Base-by-base conservation (phyloP, 2,888 invertebrate species). In the Lobophora halterata region DNA sequence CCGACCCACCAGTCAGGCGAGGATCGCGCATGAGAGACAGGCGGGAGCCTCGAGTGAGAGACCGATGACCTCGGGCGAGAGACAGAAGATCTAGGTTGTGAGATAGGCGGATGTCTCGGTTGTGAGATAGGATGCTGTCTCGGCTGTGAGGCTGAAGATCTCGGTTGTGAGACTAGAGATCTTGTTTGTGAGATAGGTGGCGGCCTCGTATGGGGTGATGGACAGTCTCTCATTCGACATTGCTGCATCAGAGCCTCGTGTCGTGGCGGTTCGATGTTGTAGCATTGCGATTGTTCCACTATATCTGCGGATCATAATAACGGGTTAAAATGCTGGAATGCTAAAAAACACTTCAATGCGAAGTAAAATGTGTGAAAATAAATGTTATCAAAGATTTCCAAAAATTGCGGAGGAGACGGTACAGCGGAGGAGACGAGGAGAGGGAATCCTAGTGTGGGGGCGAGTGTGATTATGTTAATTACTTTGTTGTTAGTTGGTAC, bases 1-100 rank as follows among this genome's bases (percentile, higher is more conserved):
- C 95, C 96, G 11, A 91, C 89, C 94, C 95, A 95, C 96, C 96
- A 97, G 66, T 91, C 90, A 13, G 25, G 29, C 5, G 85, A 51
- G 86, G 75, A 7, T 7, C 27, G 14, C 12, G 26, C 6, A 5
- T 19, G 18, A 19, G 18, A 16, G 2, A 10, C n/a, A 1, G 31
- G 31, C n/a, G 9, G 18, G 10, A 3, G 7, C 3, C 27, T 20
- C 16, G 9, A 16, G 20, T 10, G n/a, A 7, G 10, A n/a, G 11
- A 5, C 14, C 2, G 21, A 16, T 6, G 31, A 8, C 5, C 30
- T 31, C 10, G 13, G 2, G 12, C 5, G 14, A 3, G 21, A 8
- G 3, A 4, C 13, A 11, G 14, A 26, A 5, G 10, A 3, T 2
- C 7, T 17, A 6, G 32, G 17, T 14, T 13, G 33, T 18, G 8